Evolutionary conservation across 2,113 vertebrate species (phyloP).

Genomic region (Lagopus leucura): DNA sequence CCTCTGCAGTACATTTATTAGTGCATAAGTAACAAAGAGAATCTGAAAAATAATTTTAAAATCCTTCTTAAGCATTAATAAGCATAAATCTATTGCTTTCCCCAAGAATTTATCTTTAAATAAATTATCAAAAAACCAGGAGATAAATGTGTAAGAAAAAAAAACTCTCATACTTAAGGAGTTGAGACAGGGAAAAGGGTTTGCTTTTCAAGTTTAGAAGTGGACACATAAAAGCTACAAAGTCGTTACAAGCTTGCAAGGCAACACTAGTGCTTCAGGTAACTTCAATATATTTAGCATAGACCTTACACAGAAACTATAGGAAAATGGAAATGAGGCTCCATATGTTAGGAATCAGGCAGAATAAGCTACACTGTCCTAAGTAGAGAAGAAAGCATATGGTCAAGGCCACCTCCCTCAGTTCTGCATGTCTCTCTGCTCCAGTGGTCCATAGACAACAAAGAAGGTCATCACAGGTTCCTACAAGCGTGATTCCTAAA

Average conservation of each 20-base stretch:
- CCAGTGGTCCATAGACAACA: background rate
- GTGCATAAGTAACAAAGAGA: background rate
- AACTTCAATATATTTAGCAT: background rate
- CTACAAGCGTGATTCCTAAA: background rate
- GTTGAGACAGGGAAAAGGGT: background rate
- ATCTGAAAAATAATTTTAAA: background rate
- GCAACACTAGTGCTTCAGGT: background rate
- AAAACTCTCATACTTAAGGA: background rate
- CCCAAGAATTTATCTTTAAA: background rate
- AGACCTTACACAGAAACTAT: background rate
- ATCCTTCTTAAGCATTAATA: background rate
- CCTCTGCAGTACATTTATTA: background rate
- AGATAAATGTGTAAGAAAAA: background rate
- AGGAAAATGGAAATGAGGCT: background rate
- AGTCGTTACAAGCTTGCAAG: background rate
- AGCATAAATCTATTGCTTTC: background rate
- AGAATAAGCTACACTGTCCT: background rate
- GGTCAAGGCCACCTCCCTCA: background rate
- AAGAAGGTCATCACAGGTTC: background rate
- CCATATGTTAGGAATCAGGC: background rate
- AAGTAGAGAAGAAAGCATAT: background rate
- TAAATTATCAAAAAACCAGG: background rate
- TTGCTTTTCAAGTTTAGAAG: background rate
- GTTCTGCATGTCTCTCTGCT: background rate
- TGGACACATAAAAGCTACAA: background rate